Conservation (phyloP, 2,888 invertebrate species). For the Macroteleia sp. region DNA sequence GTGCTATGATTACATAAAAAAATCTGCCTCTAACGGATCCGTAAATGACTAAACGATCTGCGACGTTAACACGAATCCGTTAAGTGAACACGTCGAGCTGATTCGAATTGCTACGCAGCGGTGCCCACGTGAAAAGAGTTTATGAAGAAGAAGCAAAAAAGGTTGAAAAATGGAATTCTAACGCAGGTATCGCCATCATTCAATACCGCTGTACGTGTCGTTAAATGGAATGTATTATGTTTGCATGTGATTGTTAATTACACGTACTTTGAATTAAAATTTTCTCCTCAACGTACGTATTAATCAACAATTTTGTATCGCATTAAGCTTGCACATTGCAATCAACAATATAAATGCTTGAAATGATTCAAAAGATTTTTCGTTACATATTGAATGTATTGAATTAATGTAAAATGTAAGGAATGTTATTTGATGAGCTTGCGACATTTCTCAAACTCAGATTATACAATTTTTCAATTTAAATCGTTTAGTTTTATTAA, state of each 20-base stretch:
- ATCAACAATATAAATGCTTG: slow-evolving; percentile 41
- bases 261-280: slow-evolving; percentile 33
- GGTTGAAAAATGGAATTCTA: slow-evolving; percentile 37
- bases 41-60: slow-evolving; percentile 53
- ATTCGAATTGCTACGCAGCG: slow-evolving; percentile 45
- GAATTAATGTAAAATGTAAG: too few species aligned
- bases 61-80: slow-evolving; percentile 66
- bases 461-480: too few species aligned
- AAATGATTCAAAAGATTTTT: slow-evolving; percentile 20
- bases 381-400: neutral
- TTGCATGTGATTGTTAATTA: slow-evolving; percentile 43
- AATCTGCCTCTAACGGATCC: slow-evolving; percentile 55
- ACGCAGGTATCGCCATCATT: slow-evolving; percentile 35
- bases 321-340: slow-evolving; percentile 15
- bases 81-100: slow-evolving; percentile 54
- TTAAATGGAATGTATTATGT: slow-evolving; percentile 44
- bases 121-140: slow-evolving; percentile 42
- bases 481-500: too few species aligned
- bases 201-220: slow-evolving; percentile 21
- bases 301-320: slow-evolving; percentile 49
- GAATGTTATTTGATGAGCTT: too few species aligned
- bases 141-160: slow-evolving; percentile 13
- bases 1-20: slow-evolving; percentile 46
- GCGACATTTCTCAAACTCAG: too few species aligned
- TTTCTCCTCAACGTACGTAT: slow-evolving; percentile 28